These are phyloP conservation scores for Empis stercorea DNA, from an alignment of 2,888 invertebrate species.

Conservation along the genomic window DNA sequence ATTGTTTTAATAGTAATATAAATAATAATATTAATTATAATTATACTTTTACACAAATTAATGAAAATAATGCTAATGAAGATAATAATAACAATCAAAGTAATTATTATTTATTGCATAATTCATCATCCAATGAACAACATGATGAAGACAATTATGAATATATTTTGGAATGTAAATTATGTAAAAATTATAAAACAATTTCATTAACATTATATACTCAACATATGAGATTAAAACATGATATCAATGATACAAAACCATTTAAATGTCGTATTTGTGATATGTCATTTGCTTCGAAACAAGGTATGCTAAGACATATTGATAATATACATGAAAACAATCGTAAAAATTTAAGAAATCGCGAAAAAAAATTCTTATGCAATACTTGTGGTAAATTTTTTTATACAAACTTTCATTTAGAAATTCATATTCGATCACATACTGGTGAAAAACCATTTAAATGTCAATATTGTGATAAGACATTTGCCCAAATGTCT, in stretches of 20 bases:
- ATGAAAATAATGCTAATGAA: no score
- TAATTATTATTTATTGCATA: no score
- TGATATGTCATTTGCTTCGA: slow-evolving; percentile 9
- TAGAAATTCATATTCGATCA: slow-evolving; percentile 25
- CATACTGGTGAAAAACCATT: slow-evolving; percentile 7
- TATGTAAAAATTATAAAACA: slow-evolving; percentile 8
- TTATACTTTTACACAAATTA: no score
- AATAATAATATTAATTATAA: neutral
- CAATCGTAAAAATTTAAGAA: slow-evolving; percentile 10
- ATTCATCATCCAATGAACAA: no score
- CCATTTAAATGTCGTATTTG: slow-evolving; percentile 11
- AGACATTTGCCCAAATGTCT: slow-evolving; percentile 7
- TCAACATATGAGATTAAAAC: slow-evolving; percentile 9
- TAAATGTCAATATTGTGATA: slow-evolving; percentile 6
- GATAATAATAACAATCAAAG: no score
- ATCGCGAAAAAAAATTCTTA: slow-evolving; percentile 12
- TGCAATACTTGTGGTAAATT: slow-evolving; percentile 24
- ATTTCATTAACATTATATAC: slow-evolving; percentile 6
- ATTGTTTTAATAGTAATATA: no score
- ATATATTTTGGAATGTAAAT: slow-evolving; percentile 9
- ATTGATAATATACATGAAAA: slow-evolving; percentile 13
- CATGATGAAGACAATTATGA: neutral
- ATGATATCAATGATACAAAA: slow-evolving; percentile 6
- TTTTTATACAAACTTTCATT: slow-evolving; percentile 27
- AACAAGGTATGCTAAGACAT: slow-evolving; percentile 12